Percentiles rank a stretch among this genome's conserved stretches.
These are phyloP conservation scores for Lasius fuliginosus DNA, from an alignment of 2,888 invertebrate species.

Conservation along the genomic window DNA sequence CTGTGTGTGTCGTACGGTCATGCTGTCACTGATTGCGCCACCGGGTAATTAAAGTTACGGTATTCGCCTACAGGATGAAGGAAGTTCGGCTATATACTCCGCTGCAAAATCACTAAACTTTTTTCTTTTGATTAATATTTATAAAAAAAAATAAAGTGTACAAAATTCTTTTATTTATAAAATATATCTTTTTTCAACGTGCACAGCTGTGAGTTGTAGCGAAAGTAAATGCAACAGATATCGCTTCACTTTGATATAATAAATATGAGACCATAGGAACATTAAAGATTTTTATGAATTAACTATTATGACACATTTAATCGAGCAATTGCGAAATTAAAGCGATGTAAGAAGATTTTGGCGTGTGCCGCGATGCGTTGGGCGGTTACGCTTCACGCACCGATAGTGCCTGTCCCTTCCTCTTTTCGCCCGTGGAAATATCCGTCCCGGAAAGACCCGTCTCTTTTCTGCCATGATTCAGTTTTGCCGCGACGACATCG, in stretches of 20 bases:
- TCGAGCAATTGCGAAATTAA: slow-evolving; percentile 41
- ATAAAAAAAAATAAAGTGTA: background rate
- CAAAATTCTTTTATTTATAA: background rate
- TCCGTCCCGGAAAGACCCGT: slow-evolving; percentile 80
- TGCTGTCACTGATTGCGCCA: slow-evolving; percentile 76
- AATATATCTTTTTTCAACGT: background rate
- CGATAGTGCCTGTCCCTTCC: slow-evolving; percentile 85
- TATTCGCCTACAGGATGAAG: slow-evolving; percentile 64
- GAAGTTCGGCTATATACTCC: slow-evolving; percentile 26
- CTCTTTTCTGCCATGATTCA: slow-evolving; percentile 77
- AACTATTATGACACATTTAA: slow-evolving; percentile 22
- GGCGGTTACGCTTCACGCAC: slow-evolving; percentile 85
- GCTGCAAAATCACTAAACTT: background rate
- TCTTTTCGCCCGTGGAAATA: slow-evolving; percentile 78
- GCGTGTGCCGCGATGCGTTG: slow-evolving; percentile 84
- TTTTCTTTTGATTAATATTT: background rate
- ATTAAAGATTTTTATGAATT: background rate
- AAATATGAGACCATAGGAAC: background rate
- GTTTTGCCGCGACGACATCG: slow-evolving; percentile 71
- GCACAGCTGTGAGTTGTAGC: background rate
- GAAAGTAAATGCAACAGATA: background rate
- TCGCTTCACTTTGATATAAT: background rate
- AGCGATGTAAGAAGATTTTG: slow-evolving; percentile 79
- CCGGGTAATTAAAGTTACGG: slow-evolving; percentile 76
- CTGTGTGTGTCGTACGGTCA: slow-evolving; percentile 59